phyloP scores from a whole-genome alignment of 2,888 invertebrate species.

The Saturnia pavonia region DNA sequence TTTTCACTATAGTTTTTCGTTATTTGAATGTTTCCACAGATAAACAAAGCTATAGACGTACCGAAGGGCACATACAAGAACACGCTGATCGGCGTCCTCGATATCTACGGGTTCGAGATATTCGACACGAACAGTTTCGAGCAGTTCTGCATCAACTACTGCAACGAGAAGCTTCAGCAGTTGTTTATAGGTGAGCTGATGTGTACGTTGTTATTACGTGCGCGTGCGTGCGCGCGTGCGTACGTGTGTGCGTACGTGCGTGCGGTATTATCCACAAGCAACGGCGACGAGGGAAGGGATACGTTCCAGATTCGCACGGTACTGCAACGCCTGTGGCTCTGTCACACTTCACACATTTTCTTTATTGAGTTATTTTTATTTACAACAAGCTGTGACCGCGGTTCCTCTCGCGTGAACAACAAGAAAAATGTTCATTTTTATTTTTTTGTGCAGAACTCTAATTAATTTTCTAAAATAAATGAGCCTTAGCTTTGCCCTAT shows the following conservation, averaged over 20 bases:
- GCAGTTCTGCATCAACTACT: constrained; percentile 99
- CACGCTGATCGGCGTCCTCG: constrained; percentile 96
- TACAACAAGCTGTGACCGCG: too few species aligned
- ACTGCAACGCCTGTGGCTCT: too few species aligned
- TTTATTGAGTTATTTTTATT: too few species aligned
- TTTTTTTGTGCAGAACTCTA: too few species aligned
- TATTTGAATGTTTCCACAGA: constrained; percentile 65
- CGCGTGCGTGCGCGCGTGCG: not conserved
- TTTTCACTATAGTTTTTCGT: not conserved
- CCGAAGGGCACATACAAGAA: constrained; percentile 85
- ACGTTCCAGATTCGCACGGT: too few species aligned
- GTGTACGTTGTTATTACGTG: not conserved
- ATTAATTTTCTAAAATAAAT: too few species aligned
- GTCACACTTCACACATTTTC: too few species aligned
- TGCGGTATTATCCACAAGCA: too few species aligned
- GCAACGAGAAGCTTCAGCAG: constrained; percentile 99
- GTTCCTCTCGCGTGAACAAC: too few species aligned
- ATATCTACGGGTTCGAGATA: constrained; percentile 99
- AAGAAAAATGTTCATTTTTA: too few species aligned
- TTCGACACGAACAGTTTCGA: constrained; percentile 98
- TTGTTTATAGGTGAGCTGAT: constrained; percentile 91
- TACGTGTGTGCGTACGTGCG: not conserved
- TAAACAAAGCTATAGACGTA: constrained; percentile 95
- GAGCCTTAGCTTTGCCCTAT: too few species aligned
- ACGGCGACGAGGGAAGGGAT: too few species aligned